Percentiles rank a stretch among this genome's conserved stretches.
These are phyloP conservation scores for Adelges cooleyi DNA, from an alignment of 1,140 invertebrate species.

Conservation along the genomic window DNA sequence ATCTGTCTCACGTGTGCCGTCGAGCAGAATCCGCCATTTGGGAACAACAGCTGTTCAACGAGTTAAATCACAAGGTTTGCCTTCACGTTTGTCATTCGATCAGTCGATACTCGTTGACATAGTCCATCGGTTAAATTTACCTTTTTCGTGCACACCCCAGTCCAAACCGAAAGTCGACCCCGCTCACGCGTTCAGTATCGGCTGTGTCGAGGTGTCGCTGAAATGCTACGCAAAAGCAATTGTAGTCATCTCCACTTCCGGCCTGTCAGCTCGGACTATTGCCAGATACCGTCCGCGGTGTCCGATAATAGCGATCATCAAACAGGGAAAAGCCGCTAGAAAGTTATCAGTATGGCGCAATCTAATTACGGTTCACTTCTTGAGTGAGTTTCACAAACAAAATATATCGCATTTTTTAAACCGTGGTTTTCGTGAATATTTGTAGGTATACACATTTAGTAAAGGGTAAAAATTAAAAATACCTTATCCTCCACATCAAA, in stretches of 20 bases:
- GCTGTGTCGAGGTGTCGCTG: not conserved
- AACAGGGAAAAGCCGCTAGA: not conserved
- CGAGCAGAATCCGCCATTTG: not conserved
- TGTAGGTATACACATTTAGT: too few species aligned
- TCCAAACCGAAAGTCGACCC: constrained; percentile 7
- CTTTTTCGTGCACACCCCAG: not conserved
- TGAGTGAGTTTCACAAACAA: not conserved
- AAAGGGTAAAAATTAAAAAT: too few species aligned
- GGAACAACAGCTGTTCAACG: not conserved
- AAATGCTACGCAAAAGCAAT: not conserved
- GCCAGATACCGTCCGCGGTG: not conserved
- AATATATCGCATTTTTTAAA: not conserved
- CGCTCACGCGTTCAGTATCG: not conserved
- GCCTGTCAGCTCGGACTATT: not conserved
- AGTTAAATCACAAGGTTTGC: not conserved
- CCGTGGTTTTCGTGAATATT: too few species aligned
- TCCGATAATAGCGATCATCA: not conserved
- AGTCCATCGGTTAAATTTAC: too few species aligned
- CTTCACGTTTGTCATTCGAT: too few species aligned
- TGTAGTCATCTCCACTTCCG: not conserved
- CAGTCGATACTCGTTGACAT: too few species aligned
- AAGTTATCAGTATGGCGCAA: constrained; percentile 12
- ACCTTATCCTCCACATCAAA: too few species aligned
- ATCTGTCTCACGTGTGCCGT: not conserved
- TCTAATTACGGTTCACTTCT: not conserved